A percentile compares a stretch with the other conserved stretches of the same genome.
These are phyloP conservation scores for Drosophila melanogaster DNA, from an alignment of 1,140 invertebrate species.

Conservation along the genomic window Release_6_plus_ISO1_MT NC_004354.4:2127001-2127500, in stretches of 20 bases:
- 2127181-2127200: neutral
- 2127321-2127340: slow-evolving; percentile 55
- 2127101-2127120: slow-evolving; percentile 5
- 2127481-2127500: slow-evolving; percentile 90
- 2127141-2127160: neutral
- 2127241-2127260: slow-evolving; percentile 4
- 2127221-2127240: slow-evolving; percentile 4
- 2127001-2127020: slow-evolving; percentile 94
- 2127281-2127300: slow-evolving; percentile 70
- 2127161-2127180: neutral
- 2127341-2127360: slow-evolving; percentile 54
- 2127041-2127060: slow-evolving; percentile 68
- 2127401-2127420: slow-evolving; percentile 70
- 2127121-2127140: slow-evolving; percentile 5
- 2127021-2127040: slow-evolving; percentile 90
- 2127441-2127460: slow-evolving; percentile 90
- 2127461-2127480: slow-evolving; percentile 91
- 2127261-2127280: slow-evolving; percentile 39
- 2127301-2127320: slow-evolving; percentile 66
- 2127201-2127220: neutral
- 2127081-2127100: neutral
- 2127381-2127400: slow-evolving; percentile 3
- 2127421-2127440: slow-evolving; percentile 89
- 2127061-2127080: slow-evolving; percentile 8
- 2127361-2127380: slow-evolving; percentile 24